Evolutionary conservation across 2,888 invertebrate genomes (phyloP).

Genomic region (Drosophila pullipes): DNA sequence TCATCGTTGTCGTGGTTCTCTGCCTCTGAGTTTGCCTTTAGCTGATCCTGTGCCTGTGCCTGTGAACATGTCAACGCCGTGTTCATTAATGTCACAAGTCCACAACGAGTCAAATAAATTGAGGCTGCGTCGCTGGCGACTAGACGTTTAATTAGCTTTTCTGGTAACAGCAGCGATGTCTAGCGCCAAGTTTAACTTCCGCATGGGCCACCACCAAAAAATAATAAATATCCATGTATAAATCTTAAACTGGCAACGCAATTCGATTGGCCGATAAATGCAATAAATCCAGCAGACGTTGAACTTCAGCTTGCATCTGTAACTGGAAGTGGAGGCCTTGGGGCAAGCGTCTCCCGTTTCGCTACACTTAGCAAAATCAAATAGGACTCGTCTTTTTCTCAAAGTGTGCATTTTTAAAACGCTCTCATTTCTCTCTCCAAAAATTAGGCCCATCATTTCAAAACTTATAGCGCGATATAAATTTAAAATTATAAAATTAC

Average conservation of each 20-base stretch:
- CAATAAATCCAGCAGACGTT: conserved; percentile 69
- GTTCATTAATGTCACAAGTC: conserved; percentile 75
- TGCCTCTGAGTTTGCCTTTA: background rate
- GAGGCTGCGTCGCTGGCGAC: conserved; percentile 40
- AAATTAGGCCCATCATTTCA: background rate
- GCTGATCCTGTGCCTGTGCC: conserved; percentile 23
- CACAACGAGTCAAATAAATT: conserved; percentile 76
- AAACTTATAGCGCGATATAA: background rate
- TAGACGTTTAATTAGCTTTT: conserved; percentile 68
- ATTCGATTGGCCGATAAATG: conserved; percentile 77
- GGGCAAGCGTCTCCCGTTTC: conserved; percentile 22
- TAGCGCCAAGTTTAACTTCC: conserved; percentile 54
- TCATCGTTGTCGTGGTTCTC: conserved; percentile 71
- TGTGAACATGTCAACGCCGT: conserved; percentile 73
- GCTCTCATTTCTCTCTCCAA: background rate
- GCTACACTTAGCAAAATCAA: conserved; percentile 5
- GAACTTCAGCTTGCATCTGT: conserved; percentile 29
- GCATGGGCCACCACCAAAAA: conserved; percentile 46
- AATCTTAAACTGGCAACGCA: conserved; percentile 71
- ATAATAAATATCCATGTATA: conserved; percentile 55
- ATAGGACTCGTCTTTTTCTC: background rate
- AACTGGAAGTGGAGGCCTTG: conserved; percentile 26
- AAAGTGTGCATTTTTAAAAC: background rate
- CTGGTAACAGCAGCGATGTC: conserved; percentile 1
- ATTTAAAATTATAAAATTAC: background rate